Evolutionary conservation across 1,140 invertebrate species (phyloP).

Genomic region (Cydia pomonella): DNA sequence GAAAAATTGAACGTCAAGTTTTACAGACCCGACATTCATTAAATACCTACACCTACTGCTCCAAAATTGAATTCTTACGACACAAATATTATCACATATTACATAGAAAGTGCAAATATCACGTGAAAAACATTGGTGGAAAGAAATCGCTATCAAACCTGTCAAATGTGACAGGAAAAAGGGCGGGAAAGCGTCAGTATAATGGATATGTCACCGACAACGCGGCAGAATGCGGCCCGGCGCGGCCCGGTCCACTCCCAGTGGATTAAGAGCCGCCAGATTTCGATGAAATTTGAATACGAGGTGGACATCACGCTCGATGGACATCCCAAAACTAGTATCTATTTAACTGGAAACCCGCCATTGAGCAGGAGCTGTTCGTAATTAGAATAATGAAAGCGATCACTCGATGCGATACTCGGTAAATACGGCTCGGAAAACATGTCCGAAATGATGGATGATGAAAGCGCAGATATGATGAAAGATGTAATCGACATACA

Average conservation of each 20-base stretch:
- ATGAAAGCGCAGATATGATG: slow-evolving; percentile 69
- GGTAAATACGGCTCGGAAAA: slow-evolving; percentile 73
- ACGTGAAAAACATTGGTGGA: slow-evolving; percentile 66
- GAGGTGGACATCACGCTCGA: slow-evolving; percentile 29
- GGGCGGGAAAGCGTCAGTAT: slow-evolving; percentile 75
- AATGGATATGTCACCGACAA: slow-evolving; percentile 77
- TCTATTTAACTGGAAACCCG: slow-evolving; percentile 39
- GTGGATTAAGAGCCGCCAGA: slow-evolving; percentile 59
- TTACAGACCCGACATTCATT: slow-evolving; percentile 2
- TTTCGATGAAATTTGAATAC: slow-evolving; percentile 51
- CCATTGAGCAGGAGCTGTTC: slow-evolving; percentile 43
- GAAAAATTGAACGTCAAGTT: slow-evolving; percentile 21
- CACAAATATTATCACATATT: slow-evolving; percentile 10
- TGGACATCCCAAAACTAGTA: slow-evolving; percentile 24
- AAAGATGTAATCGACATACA: slow-evolving; percentile 66
- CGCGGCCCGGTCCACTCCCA: slow-evolving; percentile 57
- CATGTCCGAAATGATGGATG: slow-evolving; percentile 77
- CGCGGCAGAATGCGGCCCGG: slow-evolving; percentile 64
- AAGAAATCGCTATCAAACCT: slow-evolving; percentile 75
- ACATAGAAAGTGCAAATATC: slow-evolving; percentile 38
- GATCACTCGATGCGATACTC: slow-evolving; percentile 70
- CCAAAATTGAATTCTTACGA: slow-evolving; percentile 6
- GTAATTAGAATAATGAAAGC: slow-evolving; percentile 72
- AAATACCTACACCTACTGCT: background rate
- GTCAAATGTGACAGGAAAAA: slow-evolving; percentile 78